Conservation (phyloP, 2,797 vertebrate species). For the Lacerta agilis region DNA sequence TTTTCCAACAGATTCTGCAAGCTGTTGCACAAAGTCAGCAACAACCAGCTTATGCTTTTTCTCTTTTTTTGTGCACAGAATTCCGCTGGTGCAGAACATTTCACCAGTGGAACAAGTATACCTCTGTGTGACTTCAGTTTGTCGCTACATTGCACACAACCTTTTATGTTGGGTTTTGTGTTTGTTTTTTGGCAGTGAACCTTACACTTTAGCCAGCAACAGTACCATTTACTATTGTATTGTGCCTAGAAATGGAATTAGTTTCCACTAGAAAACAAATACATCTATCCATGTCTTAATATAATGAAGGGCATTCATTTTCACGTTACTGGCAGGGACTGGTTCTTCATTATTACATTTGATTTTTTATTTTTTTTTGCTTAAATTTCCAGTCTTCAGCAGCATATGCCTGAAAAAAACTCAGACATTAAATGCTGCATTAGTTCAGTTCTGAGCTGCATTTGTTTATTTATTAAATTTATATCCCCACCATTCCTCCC, state of each 20-base stretch:
- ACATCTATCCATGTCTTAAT: neutral
- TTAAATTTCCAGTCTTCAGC: neutral
- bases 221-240: neutral
- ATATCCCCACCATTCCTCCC: too few species aligned
- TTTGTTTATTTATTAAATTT: too few species aligned
- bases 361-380: neutral
- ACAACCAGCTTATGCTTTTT: too few species aligned
- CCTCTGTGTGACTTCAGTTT: too few species aligned
- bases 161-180: neutral
- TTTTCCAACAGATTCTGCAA: neutral
- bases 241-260: rapidly evolving
- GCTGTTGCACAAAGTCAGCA: neutral
- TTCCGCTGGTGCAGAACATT: too few species aligned
- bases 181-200: neutral
- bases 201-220: neutral
- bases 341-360: neutral
- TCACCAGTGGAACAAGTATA: too few species aligned
- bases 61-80: too few species aligned
- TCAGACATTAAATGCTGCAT: neutral
- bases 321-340: neutral
- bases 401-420: neutral
- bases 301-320: neutral
- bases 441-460: slow-evolving; percentile 7
- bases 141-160: too few species aligned
- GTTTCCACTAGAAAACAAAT: neutral